Evolutionary conservation across 2,797 vertebrate species (phyloP).

Genomic region (Lycodopsis pacificus): DNA sequence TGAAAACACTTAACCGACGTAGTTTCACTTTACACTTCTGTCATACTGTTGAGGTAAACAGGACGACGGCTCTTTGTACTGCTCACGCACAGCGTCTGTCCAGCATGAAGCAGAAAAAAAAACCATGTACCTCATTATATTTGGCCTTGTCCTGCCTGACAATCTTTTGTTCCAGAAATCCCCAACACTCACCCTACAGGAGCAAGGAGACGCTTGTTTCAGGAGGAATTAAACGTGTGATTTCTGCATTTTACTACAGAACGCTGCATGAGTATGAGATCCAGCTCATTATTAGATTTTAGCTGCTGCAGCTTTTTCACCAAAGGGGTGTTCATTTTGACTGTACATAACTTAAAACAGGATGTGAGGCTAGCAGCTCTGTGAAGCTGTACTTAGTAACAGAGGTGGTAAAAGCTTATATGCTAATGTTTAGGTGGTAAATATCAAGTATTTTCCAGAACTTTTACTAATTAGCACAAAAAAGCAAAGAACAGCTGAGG

Average conservation of each 20-base stretch:
- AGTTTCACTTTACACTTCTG: background rate
- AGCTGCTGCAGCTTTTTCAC: background rate
- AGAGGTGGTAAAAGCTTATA: background rate
- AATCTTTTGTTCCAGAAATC: constrained; percentile 4
- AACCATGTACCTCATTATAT: constrained; percentile 14
- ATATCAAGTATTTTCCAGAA: background rate
- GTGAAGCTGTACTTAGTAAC: background rate
- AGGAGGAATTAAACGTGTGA: background rate
- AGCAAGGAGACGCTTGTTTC: background rate
- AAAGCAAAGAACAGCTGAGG: background rate
- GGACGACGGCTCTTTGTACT: background rate
- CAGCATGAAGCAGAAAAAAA: constrained; percentile 6
- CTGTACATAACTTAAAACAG: background rate
- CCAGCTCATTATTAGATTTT: constrained; percentile 10
- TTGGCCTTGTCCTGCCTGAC: constrained; percentile 11
- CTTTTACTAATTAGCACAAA: background rate
- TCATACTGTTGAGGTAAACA: background rate
- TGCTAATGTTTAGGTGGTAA: background rate
- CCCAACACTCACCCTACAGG: background rate
- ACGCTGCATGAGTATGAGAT: background rate
- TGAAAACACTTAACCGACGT: background rate
- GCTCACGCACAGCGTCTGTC: background rate
- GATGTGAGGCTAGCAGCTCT: background rate
- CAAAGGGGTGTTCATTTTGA: background rate
- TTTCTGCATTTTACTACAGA: background rate